Evolutionary conservation across 1,140 invertebrate species (phyloP).

Genomic region (Neodiprion pinetum): DNA sequence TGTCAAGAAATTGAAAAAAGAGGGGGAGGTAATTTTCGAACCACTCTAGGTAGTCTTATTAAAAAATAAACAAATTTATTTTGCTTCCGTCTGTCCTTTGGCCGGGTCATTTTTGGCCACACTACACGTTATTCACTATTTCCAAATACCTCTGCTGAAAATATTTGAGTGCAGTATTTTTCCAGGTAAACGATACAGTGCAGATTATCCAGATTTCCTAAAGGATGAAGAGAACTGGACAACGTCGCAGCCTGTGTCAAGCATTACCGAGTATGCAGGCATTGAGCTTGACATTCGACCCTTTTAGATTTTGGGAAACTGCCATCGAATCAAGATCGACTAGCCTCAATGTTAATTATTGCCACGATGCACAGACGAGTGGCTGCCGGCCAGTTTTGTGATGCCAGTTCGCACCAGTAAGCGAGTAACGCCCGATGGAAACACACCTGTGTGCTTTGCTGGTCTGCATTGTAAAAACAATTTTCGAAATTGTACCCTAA

Average conservation of each 20-base stretch:
- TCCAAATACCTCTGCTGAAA: too few relatives aligned
- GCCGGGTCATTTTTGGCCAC: too few relatives aligned
- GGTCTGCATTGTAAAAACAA: neutral
- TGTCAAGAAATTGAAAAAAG: too few relatives aligned
- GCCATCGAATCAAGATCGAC: conserved; percentile 53
- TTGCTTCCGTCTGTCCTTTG: too few relatives aligned
- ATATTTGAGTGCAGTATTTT: too few relatives aligned
- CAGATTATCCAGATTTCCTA: too few relatives aligned
- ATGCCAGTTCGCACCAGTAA: conserved; percentile 46
- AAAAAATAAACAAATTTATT: too few relatives aligned
- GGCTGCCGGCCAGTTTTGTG: conserved; percentile 24
- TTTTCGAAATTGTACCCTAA: too few relatives aligned
- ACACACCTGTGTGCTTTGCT: conserved; percentile 31
- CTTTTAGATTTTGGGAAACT: conserved; percentile 57
- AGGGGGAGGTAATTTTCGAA: too few relatives aligned
- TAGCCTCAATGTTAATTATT: conserved; percentile 48
- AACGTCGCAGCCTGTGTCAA: neutral
- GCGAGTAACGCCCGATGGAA: conserved; percentile 42
- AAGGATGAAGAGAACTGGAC: neutral
- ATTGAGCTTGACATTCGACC: conserved; percentile 58
- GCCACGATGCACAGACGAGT: conserved; percentile 22
- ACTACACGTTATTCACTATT: too few relatives aligned
- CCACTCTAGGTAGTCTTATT: too few relatives aligned
- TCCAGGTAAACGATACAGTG: too few relatives aligned
- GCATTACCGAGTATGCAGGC: neutral